phyloP scores from a whole-genome alignment of 2,888 invertebrate species.

The Sesamia inferens region DNA sequence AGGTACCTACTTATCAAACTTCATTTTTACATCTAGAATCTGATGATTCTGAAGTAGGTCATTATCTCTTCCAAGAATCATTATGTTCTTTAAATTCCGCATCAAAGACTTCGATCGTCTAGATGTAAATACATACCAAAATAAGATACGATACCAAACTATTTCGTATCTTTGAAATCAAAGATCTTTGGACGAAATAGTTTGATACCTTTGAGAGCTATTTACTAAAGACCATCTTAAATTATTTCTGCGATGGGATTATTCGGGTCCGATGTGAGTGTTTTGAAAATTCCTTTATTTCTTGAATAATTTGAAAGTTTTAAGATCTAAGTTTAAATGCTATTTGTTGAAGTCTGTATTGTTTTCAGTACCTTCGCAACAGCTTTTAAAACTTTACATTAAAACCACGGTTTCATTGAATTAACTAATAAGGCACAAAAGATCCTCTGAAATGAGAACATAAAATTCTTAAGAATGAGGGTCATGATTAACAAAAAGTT shows the following conservation, averaged over 20 bases:
- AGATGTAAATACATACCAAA: background rate
- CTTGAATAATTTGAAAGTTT: conserved; percentile 31
- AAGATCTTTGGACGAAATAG: conserved; percentile 26
- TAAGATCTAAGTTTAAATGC: conserved; percentile 22
- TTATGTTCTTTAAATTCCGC: conserved; percentile 1
- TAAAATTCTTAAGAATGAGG: background rate
- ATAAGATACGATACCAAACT: too few relatives aligned
- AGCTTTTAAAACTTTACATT: conserved; percentile 29
- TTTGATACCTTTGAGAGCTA: conserved; percentile 23
- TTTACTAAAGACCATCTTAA: conserved; percentile 1
- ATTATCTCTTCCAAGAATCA: background rate
- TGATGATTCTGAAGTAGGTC: background rate
- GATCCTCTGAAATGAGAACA: background rate
- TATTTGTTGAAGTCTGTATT: conserved; percentile 30
- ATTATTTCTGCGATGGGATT: conserved; percentile 17
- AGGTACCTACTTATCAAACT: background rate
- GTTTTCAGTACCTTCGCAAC: conserved; percentile 35
- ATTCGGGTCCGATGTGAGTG: background rate
- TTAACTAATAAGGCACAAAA: conserved; percentile 8
- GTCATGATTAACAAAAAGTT: background rate
- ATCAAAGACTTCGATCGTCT: conserved; percentile 24
- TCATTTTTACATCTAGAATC: background rate
- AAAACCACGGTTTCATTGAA: conserved; percentile 12
- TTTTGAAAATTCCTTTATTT: conserved; percentile 39
- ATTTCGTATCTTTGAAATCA: background rate